These are phyloP conservation scores for Sarcophaga subvicina DNA, from an alignment of 2,888 invertebrate species.

Conservation along the genomic window DNA sequence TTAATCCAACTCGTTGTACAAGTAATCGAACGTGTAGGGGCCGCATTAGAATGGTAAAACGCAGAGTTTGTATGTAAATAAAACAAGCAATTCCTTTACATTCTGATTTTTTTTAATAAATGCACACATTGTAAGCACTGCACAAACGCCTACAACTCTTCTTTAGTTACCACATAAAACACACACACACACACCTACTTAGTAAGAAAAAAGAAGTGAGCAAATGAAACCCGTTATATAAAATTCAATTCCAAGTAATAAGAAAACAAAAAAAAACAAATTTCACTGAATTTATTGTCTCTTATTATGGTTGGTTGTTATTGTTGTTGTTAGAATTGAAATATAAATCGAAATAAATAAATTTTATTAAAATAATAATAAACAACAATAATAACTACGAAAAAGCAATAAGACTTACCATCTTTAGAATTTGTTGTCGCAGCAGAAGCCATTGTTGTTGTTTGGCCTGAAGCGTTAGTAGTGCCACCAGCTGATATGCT, in stretches of 20 bases:
- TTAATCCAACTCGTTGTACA: no score
- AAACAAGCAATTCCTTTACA: no score
- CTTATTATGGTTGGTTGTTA: no score
- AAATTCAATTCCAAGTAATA: neutral
- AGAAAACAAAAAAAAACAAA: conserved; percentile 5
- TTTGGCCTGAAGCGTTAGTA: conserved; percentile 84
- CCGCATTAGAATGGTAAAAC: no score
- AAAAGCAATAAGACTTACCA: conserved; percentile 84
- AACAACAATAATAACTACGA: neutral
- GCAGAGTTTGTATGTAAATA: no score
- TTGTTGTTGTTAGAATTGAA: no score
- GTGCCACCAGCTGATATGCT: conserved; percentile 88
- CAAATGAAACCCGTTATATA: neutral
- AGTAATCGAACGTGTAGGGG: no score
- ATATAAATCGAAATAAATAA: neutral
- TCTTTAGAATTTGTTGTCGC: conserved; percentile 87
- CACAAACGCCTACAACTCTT: neutral
- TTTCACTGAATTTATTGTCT: no score
- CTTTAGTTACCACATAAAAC: neutral
- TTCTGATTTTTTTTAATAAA: no score
- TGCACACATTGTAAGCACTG: neutral
- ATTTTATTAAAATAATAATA: conserved; percentile 1
- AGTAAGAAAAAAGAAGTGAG: neutral
- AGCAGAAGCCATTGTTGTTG: conserved; percentile 75
- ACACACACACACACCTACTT: neutral